phyloP scores from a whole-genome alignment of 2,888 invertebrate species.

The Orthosia gothica region DNA sequence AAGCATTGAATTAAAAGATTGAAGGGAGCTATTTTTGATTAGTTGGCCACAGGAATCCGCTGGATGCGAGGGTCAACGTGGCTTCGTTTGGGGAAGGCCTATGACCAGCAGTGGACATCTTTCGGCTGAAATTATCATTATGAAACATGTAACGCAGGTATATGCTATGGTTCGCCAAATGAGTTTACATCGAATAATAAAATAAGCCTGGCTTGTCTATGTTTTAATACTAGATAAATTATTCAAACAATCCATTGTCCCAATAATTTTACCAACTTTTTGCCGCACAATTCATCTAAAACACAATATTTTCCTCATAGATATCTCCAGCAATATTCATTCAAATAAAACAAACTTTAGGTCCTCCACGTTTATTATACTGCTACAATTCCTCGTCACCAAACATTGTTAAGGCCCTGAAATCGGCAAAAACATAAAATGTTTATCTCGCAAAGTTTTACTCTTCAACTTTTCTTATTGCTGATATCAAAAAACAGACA shows the following conservation, averaged over 20 bases:
- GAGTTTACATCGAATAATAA: too few relatives aligned
- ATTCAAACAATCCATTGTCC: too few relatives aligned
- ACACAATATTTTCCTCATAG: conserved; percentile 14
- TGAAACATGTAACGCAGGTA: too few relatives aligned
- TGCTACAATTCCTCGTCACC: conserved; percentile 50
- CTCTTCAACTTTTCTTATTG: conserved; percentile 59
- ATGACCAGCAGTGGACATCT: not conserved
- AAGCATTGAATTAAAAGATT: too few relatives aligned
- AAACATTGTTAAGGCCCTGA: conserved; percentile 48
- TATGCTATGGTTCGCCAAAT: too few relatives aligned
- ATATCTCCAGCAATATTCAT: conserved; percentile 33
- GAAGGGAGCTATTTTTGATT: too few relatives aligned
- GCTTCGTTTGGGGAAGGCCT: not conserved
- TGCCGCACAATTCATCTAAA: not conserved
- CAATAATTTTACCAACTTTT: too few relatives aligned
- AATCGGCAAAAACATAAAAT: conserved; percentile 59
- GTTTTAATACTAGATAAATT: too few relatives aligned
- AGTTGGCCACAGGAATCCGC: not conserved
- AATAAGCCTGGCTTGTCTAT: too few relatives aligned
- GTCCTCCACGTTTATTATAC: conserved; percentile 50
- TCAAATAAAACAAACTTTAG: conserved; percentile 51
- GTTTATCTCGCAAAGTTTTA: conserved; percentile 62
- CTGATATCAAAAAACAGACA: conserved; percentile 56
- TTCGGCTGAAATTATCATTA: not conserved
- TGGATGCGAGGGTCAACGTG: not conserved